These are phyloP conservation scores for Hypothenemus hampei DNA, from an alignment of 1,140 invertebrate species.

Conservation along the genomic window DNA sequence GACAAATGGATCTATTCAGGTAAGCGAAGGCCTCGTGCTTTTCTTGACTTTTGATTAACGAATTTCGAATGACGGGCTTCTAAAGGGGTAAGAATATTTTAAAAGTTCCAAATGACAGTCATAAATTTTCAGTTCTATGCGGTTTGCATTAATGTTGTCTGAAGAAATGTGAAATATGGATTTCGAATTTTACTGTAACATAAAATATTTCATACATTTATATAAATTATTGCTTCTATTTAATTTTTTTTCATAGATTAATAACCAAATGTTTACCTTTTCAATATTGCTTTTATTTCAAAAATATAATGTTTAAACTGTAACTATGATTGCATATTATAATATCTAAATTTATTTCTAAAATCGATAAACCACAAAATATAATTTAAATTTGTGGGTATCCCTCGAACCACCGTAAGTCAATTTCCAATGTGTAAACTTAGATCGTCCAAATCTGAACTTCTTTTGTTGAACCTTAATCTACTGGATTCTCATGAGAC, in stretches of 20 bases:
- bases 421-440: not conserved
- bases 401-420: not conserved
- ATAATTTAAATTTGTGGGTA: not conserved
- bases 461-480: constrained; percentile 1
- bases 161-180: not conserved
- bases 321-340: not conserved
- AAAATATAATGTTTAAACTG: not conserved
- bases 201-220: not conserved
- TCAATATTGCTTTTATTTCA: not conserved
- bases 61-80: constrained; percentile 4
- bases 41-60: constrained; percentile 23
- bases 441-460: too few species aligned
- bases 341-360: not conserved
- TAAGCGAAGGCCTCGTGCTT: constrained; percentile 5
- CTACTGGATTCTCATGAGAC: not conserved
- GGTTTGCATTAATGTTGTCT: not conserved
- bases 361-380: not conserved
- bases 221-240: not conserved
- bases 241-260: not conserved
- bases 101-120: not conserved
- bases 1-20: constrained; percentile 24
- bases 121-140: not conserved
- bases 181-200: not conserved
- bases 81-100: not conserved
- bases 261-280: not conserved